These are phyloP conservation scores for Myripristis murdjan DNA, from an alignment of 2,797 vertebrate genomes.

Conservation along the genomic window DNA sequence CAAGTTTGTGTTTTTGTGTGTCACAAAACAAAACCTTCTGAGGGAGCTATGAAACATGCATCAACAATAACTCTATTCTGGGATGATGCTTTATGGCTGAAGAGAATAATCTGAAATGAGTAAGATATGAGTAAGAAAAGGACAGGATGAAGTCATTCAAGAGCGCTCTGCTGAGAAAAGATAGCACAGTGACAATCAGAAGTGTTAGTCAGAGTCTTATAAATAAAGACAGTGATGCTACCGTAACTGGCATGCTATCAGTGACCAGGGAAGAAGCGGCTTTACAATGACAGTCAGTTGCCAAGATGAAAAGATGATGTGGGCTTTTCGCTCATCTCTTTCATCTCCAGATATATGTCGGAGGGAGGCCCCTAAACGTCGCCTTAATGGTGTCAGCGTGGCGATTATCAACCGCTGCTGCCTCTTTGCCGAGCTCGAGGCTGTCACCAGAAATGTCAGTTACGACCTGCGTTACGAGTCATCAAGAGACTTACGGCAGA, in stretches of 20 bases:
- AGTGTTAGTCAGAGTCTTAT: slow-evolving; percentile 35
- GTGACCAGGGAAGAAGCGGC: slow-evolving; percentile 25
- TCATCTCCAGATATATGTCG: slow-evolving; percentile 76
- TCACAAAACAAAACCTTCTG: slow-evolving; percentile 43
- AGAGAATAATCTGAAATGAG: slow-evolving; percentile 43
- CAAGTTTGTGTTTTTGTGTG: slow-evolving; percentile 15
- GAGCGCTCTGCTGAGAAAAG: slow-evolving; percentile 27
- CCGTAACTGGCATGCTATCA: slow-evolving; percentile 10
- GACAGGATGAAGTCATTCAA: slow-evolving; percentile 44
- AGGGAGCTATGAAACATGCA: slow-evolving; percentile 26
- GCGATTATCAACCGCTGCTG: slow-evolving; percentile 72
- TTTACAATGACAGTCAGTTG: slow-evolving; percentile 39
- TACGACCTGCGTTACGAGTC: slow-evolving; percentile 61
- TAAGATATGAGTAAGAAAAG: slow-evolving; percentile 38
- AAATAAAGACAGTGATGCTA: slow-evolving; percentile 21
- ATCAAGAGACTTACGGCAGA: slow-evolving; percentile 49
- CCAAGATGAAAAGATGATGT: slow-evolving; percentile 46
- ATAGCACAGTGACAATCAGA: slow-evolving; percentile 16
- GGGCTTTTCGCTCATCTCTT: slow-evolving; percentile 52
- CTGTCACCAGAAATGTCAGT: slow-evolving; percentile 82
- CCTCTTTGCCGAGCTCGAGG: slow-evolving; percentile 61
- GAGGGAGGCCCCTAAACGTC: slow-evolving; percentile 74
- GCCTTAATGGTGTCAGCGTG: slow-evolving; percentile 83
- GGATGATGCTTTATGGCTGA: slow-evolving; percentile 30
- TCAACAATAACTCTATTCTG: slow-evolving; percentile 41